Conservation (phyloP, 2,113 vertebrate genomes). For the Chrysochloris asiatica region DNA sequence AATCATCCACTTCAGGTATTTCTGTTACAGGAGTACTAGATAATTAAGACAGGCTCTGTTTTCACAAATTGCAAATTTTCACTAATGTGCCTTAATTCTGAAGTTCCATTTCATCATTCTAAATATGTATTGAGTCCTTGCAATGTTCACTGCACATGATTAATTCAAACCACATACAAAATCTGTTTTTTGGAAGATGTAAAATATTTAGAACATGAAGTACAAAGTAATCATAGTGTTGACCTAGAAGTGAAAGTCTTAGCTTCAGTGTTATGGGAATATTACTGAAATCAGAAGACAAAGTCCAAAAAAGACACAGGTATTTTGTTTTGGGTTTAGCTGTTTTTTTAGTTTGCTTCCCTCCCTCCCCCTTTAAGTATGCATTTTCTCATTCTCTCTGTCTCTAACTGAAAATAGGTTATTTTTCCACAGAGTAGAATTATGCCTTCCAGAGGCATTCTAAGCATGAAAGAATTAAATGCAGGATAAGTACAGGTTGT, state of each 20-base stretch:
- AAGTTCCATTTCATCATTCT: neutral
- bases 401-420: too few species aligned
- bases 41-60: neutral
- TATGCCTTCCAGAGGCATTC: neutral
- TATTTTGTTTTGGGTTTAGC: neutral
- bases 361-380: neutral
- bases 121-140: neutral
- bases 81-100: neutral
- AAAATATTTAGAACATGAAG: neutral
- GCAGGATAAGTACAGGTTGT: neutral
- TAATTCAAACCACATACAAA: neutral
- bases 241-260: neutral
- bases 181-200: neutral
- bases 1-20: neutral
- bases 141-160: neutral
- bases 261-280: neutral
- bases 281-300: neutral
- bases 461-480: slow-evolving; percentile 45
- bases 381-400: neutral
- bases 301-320: neutral
- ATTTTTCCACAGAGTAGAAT: neutral
- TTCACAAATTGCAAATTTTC: neutral
- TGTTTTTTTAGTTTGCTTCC: too few species aligned
- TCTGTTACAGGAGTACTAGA: neutral
- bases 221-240: neutral